Evolutionary conservation across 2,113 vertebrate genomes (phyloP).

Genomic region (Nerophis ophidion): DNA sequence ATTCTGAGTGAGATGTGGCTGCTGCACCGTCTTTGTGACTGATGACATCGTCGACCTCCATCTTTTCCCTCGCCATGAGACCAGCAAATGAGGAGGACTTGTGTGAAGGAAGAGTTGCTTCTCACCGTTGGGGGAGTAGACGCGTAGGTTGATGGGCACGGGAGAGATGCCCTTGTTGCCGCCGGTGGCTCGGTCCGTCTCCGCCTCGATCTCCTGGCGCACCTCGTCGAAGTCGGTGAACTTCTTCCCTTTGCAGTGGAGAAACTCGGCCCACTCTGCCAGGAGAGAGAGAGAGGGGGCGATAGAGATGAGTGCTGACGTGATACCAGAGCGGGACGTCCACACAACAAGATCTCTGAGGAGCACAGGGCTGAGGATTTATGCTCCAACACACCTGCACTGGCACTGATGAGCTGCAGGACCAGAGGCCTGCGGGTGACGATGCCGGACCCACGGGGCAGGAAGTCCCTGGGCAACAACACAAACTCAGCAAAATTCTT

Average conservation of each 20-base stretch:
- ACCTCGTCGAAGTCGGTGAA: slow-evolving; percentile 93
- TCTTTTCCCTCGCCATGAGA: too few species aligned
- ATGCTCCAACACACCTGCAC: slow-evolving; percentile 59
- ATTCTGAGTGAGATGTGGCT: too few species aligned
- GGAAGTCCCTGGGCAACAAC: slow-evolving; percentile 68
- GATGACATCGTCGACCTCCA: too few species aligned
- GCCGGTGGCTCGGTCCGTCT: slow-evolving; percentile 91
- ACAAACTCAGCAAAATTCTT: slow-evolving; percentile 18
- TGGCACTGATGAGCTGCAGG: slow-evolving; percentile 74
- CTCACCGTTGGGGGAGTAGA: slow-evolving; percentile 88
- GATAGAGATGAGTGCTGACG: slow-evolving; percentile 22
- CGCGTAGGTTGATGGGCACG: slow-evolving; percentile 86
- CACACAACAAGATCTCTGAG: slow-evolving; percentile 4
- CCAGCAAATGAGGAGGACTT: too few species aligned
- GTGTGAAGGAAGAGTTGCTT: slow-evolving; percentile 1
- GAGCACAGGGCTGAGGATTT: too few species aligned
- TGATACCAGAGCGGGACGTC: slow-evolving; percentile 12
- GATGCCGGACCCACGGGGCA: slow-evolving; percentile 76
- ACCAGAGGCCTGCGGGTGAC: slow-evolving; percentile 74
- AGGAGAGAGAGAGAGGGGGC: slow-evolving; percentile 11
- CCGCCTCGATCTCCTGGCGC: slow-evolving; percentile 87
- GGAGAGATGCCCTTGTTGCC: slow-evolving; percentile 94
- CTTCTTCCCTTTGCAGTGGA: slow-evolving; percentile 92
- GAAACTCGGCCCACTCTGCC: slow-evolving; percentile 91
- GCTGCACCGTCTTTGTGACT: too few species aligned